Percentiles rank a stretch among this genome's conserved stretches.
Conservation (phyloP, 53 echinoderm and acorn worm genomes). For the Crossaster papposus region DNA sequence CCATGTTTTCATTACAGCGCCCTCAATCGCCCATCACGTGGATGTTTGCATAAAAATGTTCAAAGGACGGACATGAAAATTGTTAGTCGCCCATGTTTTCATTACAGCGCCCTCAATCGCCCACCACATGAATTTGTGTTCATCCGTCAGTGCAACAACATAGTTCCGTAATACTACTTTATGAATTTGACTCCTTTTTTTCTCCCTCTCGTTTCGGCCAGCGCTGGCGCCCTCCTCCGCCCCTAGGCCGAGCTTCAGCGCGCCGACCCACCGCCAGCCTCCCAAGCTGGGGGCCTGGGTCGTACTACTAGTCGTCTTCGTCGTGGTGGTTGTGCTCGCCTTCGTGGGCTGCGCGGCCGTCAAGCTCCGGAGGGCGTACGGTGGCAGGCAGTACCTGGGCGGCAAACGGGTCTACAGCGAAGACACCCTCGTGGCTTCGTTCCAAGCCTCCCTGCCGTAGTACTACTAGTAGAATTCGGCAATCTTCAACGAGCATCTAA, state of each 20-base stretch:
- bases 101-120: too few relatives aligned
- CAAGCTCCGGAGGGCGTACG: slow-evolving; percentile 14
- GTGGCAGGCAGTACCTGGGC: slow-evolving; percentile 22
- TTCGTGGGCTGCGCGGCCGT: slow-evolving; percentile 8
- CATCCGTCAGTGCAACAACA: too few relatives aligned
- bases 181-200: neutral
- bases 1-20: too few relatives aligned
- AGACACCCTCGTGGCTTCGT: neutral
- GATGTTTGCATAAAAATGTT: too few relatives aligned
- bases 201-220: neutral
- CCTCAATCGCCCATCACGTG: too few relatives aligned
- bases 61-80: too few relatives aligned
- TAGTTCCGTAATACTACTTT: too few relatives aligned
- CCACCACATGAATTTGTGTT: too few relatives aligned
- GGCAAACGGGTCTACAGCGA: slow-evolving; percentile 13
- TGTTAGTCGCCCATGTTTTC: too few relatives aligned
- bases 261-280: neutral
- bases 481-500: neutral
- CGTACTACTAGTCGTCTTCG: slow-evolving; percentile 24
- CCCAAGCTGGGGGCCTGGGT: slow-evolving; percentile 4
- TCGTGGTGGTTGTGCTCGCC: slow-evolving; percentile 15
- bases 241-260: neutral
- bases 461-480: neutral
- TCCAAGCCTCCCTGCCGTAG: neutral
- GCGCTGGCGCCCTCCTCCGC: neutral